Percentiles rank a stretch among this genome's conserved stretches.
Evolutionary conservation across 2,888 invertebrate species (phyloP).

Genomic region (Tolmerus cingulatus): DNA sequence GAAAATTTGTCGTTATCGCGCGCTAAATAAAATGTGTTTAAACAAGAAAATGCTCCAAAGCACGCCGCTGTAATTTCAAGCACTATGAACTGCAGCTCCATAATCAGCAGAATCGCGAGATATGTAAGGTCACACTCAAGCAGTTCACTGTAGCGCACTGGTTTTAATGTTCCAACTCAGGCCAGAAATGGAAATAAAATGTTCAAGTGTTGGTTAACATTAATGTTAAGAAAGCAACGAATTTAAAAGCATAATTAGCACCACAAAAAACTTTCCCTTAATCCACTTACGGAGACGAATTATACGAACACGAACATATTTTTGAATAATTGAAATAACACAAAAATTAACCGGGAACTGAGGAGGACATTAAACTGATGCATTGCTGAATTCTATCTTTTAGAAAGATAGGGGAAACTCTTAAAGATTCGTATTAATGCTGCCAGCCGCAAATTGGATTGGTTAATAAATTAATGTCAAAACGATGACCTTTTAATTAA

Average conservation of each 20-base stretch:
- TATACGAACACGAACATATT: background rate
- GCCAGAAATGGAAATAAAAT: background rate
- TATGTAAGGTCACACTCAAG: background rate
- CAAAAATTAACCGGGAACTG: background rate
- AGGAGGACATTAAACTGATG: background rate
- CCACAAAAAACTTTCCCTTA: too few relatives aligned
- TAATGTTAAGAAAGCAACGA: background rate
- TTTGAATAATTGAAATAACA: background rate
- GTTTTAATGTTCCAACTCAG: background rate
- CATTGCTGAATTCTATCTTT: background rate
- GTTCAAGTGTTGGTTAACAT: background rate
- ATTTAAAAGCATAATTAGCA: background rate
- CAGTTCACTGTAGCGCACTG: background rate
- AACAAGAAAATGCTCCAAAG: background rate
- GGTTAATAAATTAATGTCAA: background rate
- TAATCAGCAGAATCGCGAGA: background rate
- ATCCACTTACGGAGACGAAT: too few relatives aligned
- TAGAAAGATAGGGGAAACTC: background rate
- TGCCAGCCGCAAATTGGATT: background rate
- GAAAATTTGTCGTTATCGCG: background rate
- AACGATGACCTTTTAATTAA: background rate
- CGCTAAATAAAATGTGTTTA: background rate
- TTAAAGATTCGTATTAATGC: background rate
- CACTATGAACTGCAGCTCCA: background rate
- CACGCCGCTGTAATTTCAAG: background rate